Conservation (phyloP, 2,113 vertebrate genomes). For the Poeciliopsis occidentalis region DNA sequence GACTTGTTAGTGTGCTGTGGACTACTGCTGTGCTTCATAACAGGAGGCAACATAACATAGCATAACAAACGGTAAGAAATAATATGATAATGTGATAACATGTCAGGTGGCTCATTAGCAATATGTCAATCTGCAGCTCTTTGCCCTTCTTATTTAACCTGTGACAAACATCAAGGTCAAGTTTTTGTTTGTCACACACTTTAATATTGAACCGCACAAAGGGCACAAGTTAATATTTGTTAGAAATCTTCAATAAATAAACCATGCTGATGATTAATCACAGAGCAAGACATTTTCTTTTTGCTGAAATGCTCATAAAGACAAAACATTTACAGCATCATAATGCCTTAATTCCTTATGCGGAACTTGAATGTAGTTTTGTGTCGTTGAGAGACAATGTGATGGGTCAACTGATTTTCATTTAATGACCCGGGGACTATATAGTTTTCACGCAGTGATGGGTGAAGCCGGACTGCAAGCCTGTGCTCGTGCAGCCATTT, state of each 20-base stretch:
- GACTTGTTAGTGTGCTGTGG: too few species aligned
- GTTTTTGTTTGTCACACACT: too few species aligned
- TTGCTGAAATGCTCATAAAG: conserved; percentile 53
- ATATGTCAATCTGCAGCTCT: too few species aligned
- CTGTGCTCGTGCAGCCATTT: conserved; percentile 2
- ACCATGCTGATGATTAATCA: conserved; percentile 65
- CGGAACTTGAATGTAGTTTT: neutral
- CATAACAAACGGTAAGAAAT: too few species aligned
- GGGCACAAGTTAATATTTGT: conserved; percentile 41
- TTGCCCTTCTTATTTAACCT: too few species aligned
- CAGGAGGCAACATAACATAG: too few species aligned
- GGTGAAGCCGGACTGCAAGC: neutral
- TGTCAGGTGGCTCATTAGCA: too few species aligned
- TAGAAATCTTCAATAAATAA: conserved; percentile 57
- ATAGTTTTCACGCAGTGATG: conserved; percentile 8
- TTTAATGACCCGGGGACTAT: conserved; percentile 25
- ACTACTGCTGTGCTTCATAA: too few species aligned
- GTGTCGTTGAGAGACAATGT: neutral
- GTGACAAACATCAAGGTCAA: too few species aligned
- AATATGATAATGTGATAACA: too few species aligned
- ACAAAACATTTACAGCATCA: conserved; percentile 54
- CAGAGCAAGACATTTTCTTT: conserved; percentile 57
- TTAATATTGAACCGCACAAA: conserved; percentile 17
- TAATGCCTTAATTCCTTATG: conserved; percentile 52
- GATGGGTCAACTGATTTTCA: conserved; percentile 12